A percentile compares a stretch with the other conserved stretches of the same genome.
Evolutionary conservation across 1,140 invertebrate species (phyloP).

Genomic region (Wiebesia pumilae): DNA sequence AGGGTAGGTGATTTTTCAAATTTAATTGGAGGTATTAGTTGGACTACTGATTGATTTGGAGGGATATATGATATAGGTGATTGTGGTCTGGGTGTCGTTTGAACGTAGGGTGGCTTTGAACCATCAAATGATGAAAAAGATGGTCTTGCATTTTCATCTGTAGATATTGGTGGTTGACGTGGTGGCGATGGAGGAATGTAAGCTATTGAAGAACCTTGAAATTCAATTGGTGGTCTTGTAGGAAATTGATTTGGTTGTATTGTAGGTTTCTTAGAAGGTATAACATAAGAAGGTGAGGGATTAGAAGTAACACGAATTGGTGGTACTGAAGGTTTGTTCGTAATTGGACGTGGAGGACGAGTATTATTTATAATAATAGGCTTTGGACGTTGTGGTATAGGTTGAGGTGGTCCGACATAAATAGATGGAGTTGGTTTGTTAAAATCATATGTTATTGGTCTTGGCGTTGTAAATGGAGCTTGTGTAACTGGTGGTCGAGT

Average conservation of each 20-base stretch:
- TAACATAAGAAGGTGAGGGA: too few species aligned
- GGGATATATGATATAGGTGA: slow-evolving; percentile 16
- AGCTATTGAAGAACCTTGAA: neutral
- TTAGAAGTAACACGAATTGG: too few species aligned
- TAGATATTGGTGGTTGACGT: neutral
- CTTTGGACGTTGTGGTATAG: neutral
- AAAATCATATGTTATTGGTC: slow-evolving; percentile 26
- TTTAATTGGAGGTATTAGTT: neutral
- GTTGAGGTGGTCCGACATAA: neutral
- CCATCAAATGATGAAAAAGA: neutral
- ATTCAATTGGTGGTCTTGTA: neutral
- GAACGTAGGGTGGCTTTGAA: neutral
- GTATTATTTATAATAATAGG: neutral
- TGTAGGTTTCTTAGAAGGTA: too few species aligned
- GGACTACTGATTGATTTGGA: neutral
- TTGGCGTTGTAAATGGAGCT: slow-evolving; percentile 34
- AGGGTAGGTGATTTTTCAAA: slow-evolving; percentile 25
- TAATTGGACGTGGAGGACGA: neutral
- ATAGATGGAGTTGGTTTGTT: slow-evolving; percentile 12
- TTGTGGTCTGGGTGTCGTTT: neutral
- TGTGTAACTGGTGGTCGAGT: slow-evolving; percentile 30
- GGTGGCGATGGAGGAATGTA: slow-evolving; percentile 43
- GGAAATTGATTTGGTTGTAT: neutral
- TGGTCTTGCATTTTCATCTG: neutral
- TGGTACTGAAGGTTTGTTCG: neutral